phyloP scores from a whole-genome alignment of 2,797 vertebrate genomes.

The Rhinatrema bivittatum region DNA sequence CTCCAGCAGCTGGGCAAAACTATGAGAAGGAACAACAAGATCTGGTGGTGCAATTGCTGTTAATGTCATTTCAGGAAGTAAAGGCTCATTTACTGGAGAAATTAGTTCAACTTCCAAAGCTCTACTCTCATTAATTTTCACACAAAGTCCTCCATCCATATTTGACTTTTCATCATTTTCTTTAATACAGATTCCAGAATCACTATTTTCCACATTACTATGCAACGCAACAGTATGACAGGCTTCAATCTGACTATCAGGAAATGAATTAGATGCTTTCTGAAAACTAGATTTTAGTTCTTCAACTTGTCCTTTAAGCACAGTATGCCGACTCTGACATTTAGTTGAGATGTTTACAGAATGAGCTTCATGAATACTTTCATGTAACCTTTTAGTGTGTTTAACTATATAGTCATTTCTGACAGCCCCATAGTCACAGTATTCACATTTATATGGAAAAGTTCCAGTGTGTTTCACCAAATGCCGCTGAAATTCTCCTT shows the following conservation, averaged over 20 bases:
- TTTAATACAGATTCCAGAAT: slow-evolving; percentile 28
- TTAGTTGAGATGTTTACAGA: too few species aligned
- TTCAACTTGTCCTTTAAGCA: too few species aligned
- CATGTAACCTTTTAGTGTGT: slow-evolving; percentile 80
- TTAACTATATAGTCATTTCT: slow-evolving; percentile 83
- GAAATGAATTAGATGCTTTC: too few species aligned
- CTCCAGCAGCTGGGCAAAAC: slow-evolving; percentile 83
- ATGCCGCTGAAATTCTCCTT: slow-evolving; percentile 81
- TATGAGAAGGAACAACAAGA: slow-evolving; percentile 81
- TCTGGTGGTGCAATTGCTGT: slow-evolving; percentile 83
- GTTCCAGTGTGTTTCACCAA: slow-evolving; percentile 76
- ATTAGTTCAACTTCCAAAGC: slow-evolving; percentile 69
- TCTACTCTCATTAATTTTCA: slow-evolving; percentile 30
- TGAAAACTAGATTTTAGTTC: too few species aligned
- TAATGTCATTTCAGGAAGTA: slow-evolving; percentile 76
- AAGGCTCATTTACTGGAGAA: slow-evolving; percentile 64
- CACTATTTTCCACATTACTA: slow-evolving; percentile 14
- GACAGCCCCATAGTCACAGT: slow-evolving; percentile 85
- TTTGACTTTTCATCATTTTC: slow-evolving; percentile 7
- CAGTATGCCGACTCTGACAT: too few species aligned
- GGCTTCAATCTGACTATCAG: slow-evolving; percentile 9
- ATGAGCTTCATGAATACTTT: too few species aligned
- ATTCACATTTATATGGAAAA: slow-evolving; percentile 78
- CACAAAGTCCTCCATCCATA: slow-evolving; percentile 18
- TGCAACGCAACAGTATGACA: not conserved